Evolutionary conservation across 2,888 invertebrate species (phyloP), one percentile per base, ranked within the genome.

Genomic region (Agrochola circellaris): DNA sequence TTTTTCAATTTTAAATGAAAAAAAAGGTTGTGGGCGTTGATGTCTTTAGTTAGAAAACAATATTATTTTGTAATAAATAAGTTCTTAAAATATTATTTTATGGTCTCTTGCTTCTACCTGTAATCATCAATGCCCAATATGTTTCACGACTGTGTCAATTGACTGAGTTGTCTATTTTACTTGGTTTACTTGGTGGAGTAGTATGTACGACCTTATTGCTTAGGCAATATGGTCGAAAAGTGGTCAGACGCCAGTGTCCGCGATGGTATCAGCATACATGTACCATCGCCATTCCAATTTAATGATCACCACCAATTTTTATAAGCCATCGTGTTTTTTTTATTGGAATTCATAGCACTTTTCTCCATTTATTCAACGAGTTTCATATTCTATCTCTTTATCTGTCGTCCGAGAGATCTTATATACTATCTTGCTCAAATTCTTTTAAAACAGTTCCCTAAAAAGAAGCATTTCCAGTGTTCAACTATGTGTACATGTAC

Each of bases 31-130:
- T 23, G n/a, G 17, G 65, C 80, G 65, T 78, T 80, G 58, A 60
- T 78, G 65, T 80, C 80, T 73, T 60, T 65, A 23, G 26, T 73
- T 45, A 73, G 73, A 60, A 60, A 65, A 54, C 0, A 67, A 23
- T 15, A 54, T 30, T 45, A n/a, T 30, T 30, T 42, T 68, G 2
- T 17, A 64, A 23, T 30, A 6, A 62, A 34, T 67, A 26, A 68
- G 15, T 68, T 23, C 26, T 26, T 6, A 30, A 0, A 54, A 23
- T 23, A 17, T 13, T 56, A 71, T 42, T 0, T 34, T 42, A 26
- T 20, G 13, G 42, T 26, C 26, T 38, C 20, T 72, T 67, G n/a
- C 8, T 64, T 20, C n/a, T 20, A 65, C 4, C 2, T 34, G 42
- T 51, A 1, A 30, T 48, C 20, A 48, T 5, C 8, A 48, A 23